Conservation (phyloP, 2,797 vertebrate genomes). For the Psittacula derbiana region DNA sequence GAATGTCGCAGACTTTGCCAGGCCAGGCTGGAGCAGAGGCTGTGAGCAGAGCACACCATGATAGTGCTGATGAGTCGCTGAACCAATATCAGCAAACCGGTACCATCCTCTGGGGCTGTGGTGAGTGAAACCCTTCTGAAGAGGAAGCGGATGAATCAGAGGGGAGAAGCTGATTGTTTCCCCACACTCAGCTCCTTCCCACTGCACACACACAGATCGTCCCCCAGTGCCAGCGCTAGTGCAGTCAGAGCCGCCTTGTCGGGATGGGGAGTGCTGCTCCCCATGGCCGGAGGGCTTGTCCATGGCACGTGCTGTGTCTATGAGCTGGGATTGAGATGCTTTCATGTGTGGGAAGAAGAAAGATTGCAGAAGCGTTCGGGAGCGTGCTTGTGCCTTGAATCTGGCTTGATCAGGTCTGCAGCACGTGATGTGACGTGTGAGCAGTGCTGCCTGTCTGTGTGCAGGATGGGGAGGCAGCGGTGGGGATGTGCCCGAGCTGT, state of each 20-base stretch:
- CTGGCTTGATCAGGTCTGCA: background rate
- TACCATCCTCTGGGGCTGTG: background rate
- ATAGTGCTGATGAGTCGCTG: background rate
- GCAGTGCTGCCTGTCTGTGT: rapidly evolving
- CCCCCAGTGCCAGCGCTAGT: background rate
- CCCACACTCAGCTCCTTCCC: background rate
- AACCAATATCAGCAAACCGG: background rate
- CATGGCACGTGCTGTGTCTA: background rate
- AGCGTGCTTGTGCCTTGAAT: rapidly evolving
- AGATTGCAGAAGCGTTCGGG: background rate
- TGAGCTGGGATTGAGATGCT: rapidly evolving
- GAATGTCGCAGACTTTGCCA: background rate
- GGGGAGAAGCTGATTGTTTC: background rate
- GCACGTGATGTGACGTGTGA: rapidly evolving
- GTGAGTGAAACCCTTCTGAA: background rate
- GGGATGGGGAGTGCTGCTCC: background rate
- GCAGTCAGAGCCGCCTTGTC: rapidly evolving
- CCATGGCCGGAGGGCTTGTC: background rate
- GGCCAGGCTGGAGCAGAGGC: background rate
- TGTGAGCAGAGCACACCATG: background rate
- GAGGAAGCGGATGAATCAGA: background rate
- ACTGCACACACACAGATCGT: rapidly evolving
- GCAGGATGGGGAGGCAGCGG: rapidly evolving
- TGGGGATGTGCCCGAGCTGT: background rate
- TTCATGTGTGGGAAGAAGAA: rapidly evolving